Evolutionary conservation across 2,113 vertebrate species (phyloP).

Genomic region (Hippopotamus amphibius): DNA sequence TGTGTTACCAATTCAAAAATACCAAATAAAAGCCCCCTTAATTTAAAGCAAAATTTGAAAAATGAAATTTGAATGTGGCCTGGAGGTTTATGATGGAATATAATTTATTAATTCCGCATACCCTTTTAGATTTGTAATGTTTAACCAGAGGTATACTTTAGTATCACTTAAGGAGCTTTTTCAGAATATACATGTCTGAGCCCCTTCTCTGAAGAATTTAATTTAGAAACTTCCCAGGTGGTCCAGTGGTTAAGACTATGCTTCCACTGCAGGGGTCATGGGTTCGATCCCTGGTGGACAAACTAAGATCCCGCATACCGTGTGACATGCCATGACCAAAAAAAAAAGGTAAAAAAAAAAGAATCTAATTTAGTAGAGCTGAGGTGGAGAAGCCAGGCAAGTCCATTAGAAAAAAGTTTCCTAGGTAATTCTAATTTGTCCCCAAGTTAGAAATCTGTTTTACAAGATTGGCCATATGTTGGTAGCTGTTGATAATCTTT

Average conservation of each 20-base stretch:
- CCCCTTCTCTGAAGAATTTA: not conserved
- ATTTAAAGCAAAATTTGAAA: constrained; percentile 5
- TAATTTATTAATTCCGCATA: not conserved
- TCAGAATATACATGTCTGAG: not conserved
- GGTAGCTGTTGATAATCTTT: not conserved
- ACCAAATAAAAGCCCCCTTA: not conserved
- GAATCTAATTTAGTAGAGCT: not conserved
- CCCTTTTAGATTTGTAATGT: not conserved
- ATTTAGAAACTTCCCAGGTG: no score
- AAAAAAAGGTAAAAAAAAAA: no score
- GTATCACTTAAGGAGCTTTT: not conserved
- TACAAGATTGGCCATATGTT: no score
- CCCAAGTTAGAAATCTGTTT: not conserved
- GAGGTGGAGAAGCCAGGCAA: not conserved
- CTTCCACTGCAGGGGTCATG: no score
- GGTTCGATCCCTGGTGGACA: no score
- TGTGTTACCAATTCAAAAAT: not conserved
- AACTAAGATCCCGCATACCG: no score
- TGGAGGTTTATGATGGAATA: not conserved
- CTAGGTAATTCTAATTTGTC: not conserved
- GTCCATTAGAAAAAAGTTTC: not conserved
- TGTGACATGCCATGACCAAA: no score
- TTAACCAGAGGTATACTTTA: not conserved
- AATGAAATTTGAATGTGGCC: not conserved
- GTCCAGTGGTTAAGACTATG: no score